These are phyloP conservation scores for Operophtera brumata DNA, from an alignment of 2,888 invertebrate genomes.

Conservation along the genomic window DNA sequence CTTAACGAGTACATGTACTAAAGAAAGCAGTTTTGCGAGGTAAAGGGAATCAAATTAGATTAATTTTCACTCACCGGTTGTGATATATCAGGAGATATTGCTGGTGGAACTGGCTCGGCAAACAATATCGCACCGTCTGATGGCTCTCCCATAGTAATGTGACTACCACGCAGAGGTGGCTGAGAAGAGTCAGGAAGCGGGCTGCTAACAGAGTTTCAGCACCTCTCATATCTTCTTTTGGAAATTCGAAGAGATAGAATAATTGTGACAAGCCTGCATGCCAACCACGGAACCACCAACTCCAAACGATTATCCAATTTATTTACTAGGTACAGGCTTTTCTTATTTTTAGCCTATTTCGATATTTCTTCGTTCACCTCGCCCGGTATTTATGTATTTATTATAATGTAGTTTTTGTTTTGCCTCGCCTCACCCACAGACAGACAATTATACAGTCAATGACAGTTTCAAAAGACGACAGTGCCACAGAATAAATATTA, in stretches of 20 bases:
- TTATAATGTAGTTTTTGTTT: too few species aligned
- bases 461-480: too few species aligned
- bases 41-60: not conserved
- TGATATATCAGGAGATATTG: slow-evolving; percentile 79
- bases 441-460: too few species aligned
- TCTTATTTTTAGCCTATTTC: too few species aligned
- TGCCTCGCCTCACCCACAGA: too few species aligned
- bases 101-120: slow-evolving; percentile 70
- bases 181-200: slow-evolving; percentile 85
- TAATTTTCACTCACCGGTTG: slow-evolving; percentile 70
- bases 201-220: slow-evolving; percentile 81
- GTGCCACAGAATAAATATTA: too few species aligned
- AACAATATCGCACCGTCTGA: slow-evolving; percentile 78
- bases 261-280: not conserved
- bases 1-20: not conserved
- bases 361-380: too few species aligned
- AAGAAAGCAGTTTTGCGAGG: not conserved
- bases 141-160: slow-evolving; percentile 84
- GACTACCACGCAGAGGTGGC: slow-evolving; percentile 84
- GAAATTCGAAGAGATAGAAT: slow-evolving; percentile 2
- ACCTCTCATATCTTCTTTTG: slow-evolving; percentile 62
- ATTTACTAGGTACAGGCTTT: too few species aligned
- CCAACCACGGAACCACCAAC: not conserved
- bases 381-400: too few species aligned
- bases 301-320: too few species aligned